Base-by-base conservation (phyloP, 2,113 vertebrate genomes). In the Excalfactoria chinensis region DNA sequence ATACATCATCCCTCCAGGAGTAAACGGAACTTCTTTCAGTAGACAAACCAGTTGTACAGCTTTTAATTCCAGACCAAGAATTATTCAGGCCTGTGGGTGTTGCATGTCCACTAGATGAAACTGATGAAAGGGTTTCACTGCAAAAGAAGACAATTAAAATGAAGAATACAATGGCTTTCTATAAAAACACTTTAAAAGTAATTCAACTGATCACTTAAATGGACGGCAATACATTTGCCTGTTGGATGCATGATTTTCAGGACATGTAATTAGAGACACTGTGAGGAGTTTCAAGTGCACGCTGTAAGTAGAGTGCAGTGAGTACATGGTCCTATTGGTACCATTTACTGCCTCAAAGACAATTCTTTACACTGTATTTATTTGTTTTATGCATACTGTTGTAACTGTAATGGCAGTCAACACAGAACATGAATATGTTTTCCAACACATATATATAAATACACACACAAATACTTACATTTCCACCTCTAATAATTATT, bases 1-100 rank as follows among this genome's bases (percentile, higher is more conserved):
- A 0, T 98, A 99, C 98, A 83, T 98, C 98, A 88, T 98, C 98
- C 93, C 98, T 98, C 98, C 98, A 98, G 37, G 98, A 99, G 91
- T 96, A 98, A 88, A 98, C 26, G 0, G 98, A 99, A 87, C 98
- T 98, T 96, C 97, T 97, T 83, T 98, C 98, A 1, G 98, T 98
- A 73, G 98, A 98, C 34, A 98, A 81, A 32, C 96, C 95, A 3
- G 98, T 97, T 37, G 97, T 87, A 26, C 91, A 98, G 88, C 97
- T 98, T 55, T 92, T 97, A 34, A 97, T 98, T 59, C 92, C 97
- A 58, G 97, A 97, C 97, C 97, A 98, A 49, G 97, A 97, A 86
- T 87, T 92, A 77, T 86, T 97, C 73, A 95, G 59, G 10, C 96
- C 98, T 0, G 89, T 92, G 15, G 97, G 97, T 15, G 96, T 96